Evolutionary conservation across 1,140 invertebrate genomes (phyloP).

Genomic region (Aphis craccivora): DNA sequence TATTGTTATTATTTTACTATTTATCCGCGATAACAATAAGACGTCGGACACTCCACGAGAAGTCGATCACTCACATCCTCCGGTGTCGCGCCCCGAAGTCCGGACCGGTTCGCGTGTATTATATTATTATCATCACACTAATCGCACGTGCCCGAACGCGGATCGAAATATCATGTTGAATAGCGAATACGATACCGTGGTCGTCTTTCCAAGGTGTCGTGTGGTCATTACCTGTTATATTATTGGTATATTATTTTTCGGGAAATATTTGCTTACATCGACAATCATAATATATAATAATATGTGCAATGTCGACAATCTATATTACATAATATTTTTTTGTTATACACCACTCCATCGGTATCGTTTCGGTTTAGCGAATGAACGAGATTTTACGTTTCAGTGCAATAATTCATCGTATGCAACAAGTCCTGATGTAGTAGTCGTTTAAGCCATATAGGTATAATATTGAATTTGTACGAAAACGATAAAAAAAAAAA

Average conservation of each 20-base stretch:
- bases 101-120: neutral
- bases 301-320: neutral
- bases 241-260: neutral
- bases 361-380: neutral
- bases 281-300: neutral
- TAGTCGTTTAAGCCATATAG: neutral
- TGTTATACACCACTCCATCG: neutral
- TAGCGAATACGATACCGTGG: neutral
- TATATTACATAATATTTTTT: neutral
- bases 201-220: neutral
- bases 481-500: neutral
- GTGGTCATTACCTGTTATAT: neutral
- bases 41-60: neutral
- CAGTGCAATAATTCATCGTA: neutral
- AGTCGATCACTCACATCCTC: neutral
- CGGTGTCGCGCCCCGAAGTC: neutral
- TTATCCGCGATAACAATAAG: neutral
- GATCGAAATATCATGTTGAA: neutral
- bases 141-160: neutral
- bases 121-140: conserved; percentile 1
- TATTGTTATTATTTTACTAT: conserved; percentile 15
- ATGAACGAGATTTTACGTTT: neutral
- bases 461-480: neutral
- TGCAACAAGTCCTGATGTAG: neutral
- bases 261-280: neutral